Conservation (phyloP, 2,113 vertebrate species). For the Marmota flaviventris region DNA sequence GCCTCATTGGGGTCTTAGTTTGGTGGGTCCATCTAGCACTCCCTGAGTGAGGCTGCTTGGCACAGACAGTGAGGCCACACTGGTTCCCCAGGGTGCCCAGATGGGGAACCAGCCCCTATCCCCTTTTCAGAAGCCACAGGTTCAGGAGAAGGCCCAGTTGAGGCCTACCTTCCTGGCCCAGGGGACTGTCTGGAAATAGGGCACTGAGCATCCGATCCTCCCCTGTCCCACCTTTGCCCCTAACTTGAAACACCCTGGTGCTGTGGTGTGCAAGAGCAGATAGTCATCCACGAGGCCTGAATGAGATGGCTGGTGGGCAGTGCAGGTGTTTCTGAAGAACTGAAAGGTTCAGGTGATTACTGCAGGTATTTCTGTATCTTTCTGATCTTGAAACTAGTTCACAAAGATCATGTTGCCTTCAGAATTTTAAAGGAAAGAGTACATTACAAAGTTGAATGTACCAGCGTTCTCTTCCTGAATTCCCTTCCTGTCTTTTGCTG, state of each 20-base stretch:
- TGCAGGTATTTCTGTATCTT: not conserved
- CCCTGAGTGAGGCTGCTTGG: not conserved
- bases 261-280: not conserved
- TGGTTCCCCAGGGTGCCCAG: not conserved
- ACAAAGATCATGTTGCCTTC: not conserved
- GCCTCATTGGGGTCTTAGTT: not conserved
- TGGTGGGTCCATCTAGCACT: not conserved
- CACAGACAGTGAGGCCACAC: not conserved
- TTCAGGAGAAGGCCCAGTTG: not conserved
- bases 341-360: not conserved
- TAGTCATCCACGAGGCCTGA: no score
- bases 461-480: fast-evolving
- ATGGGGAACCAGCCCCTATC: not conserved
- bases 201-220: not conserved
- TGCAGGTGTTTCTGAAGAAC: not conserved
- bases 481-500: not conserved
- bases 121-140: not conserved
- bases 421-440: not conserved
- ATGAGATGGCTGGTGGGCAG: not conserved
- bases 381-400: not conserved
- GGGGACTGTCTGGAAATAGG: not conserved
- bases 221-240: fast-evolving
- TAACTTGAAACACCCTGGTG: fast-evolving
- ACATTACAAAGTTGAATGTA: no score
- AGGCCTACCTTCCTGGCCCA: not conserved